Conservation (phyloP, 2,888 invertebrate species). For the Tachystola acroxantha region DNA sequence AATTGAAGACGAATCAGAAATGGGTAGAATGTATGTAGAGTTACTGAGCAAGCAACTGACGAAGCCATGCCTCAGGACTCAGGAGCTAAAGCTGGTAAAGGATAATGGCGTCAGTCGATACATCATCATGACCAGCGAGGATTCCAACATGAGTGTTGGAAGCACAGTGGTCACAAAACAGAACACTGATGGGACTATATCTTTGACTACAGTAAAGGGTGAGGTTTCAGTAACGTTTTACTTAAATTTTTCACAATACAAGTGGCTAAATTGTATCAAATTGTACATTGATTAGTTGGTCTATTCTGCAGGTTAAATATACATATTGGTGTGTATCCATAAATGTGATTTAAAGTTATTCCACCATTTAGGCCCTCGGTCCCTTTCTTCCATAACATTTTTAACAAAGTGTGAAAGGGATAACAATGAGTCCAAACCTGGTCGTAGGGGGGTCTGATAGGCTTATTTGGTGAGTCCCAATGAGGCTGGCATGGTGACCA, state of each 20-base stretch:
- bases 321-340: too few relatives aligned
- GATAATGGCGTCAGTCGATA: slow-evolving; percentile 42
- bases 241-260: too few relatives aligned
- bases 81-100: slow-evolving; percentile 49
- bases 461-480: too few relatives aligned
- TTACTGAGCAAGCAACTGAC: slow-evolving; percentile 36
- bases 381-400: too few relatives aligned
- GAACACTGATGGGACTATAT: slow-evolving; percentile 64
- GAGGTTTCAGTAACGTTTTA: slow-evolving; percentile 7
- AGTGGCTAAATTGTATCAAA: neutral
- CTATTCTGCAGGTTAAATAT: too few relatives aligned
- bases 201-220: slow-evolving; percentile 55
- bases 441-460: too few relatives aligned
- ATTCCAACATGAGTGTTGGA: slow-evolving; percentile 24
- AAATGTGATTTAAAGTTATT: too few relatives aligned
- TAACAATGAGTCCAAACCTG: too few relatives aligned
- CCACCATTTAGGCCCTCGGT: too few relatives aligned
- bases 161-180: slow-evolving; percentile 55
- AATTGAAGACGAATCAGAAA: slow-evolving; percentile 23
- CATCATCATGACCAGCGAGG: slow-evolving; percentile 44
- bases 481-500: too few relatives aligned
- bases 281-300: too few relatives aligned
- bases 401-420: too few relatives aligned
- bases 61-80: slow-evolving; percentile 40
- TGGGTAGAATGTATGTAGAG: slow-evolving; percentile 53